Evolutionary conservation across 2,113 vertebrate genomes (phyloP).

Genomic region (Motacilla alba): DNA sequence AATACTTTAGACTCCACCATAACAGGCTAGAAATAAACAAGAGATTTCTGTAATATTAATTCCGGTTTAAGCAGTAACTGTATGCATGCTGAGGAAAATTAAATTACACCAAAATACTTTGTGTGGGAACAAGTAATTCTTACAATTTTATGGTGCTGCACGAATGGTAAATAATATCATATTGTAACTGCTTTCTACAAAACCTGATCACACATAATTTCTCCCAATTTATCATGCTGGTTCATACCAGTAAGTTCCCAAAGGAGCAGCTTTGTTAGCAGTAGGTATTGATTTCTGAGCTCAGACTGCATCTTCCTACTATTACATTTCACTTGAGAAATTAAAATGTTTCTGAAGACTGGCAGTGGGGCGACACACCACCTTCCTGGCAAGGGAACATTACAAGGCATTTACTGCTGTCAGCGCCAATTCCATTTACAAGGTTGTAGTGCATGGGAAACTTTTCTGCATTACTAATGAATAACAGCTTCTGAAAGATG

Average conservation of each 20-base stretch:
- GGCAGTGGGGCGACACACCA: background rate
- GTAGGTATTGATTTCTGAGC: background rate
- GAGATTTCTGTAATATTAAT: background rate
- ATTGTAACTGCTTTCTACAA: background rate
- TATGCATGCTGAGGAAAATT: background rate
- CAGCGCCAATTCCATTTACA: background rate
- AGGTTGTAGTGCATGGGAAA: background rate
- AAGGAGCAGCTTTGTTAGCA: background rate
- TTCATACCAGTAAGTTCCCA: background rate
- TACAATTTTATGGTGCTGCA: background rate
- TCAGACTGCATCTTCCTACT: background rate
- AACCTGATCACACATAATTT: background rate
- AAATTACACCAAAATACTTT: background rate
- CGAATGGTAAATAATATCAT: background rate
- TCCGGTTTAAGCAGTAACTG: background rate
- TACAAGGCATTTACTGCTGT: background rate
- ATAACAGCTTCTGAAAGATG: background rate
- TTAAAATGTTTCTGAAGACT: background rate
- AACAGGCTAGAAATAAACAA: background rate
- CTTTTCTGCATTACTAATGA: constrained; percentile 17
- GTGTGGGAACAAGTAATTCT: background rate
- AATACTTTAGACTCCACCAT: background rate
- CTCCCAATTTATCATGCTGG: background rate
- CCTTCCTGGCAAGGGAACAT: background rate
- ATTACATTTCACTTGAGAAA: background rate